Percentiles rank a stretch among this genome's conserved stretches.
These are phyloP conservation scores for Heliconius ismenius DNA, from an alignment of 2,888 invertebrate species.

Conservation along the genomic window DNA sequence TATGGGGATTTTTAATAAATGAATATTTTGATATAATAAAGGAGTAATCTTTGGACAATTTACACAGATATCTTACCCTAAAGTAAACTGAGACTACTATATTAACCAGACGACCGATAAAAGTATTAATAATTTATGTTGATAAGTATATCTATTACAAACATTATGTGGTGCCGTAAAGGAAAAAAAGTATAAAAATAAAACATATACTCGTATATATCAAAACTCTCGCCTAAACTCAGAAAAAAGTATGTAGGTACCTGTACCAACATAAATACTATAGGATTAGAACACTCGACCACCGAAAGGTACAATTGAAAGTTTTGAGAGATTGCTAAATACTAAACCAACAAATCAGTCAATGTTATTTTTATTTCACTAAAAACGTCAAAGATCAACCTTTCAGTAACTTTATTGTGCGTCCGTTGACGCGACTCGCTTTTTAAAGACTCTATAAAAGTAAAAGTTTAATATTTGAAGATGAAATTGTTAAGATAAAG, in stretches of 20 bases:
- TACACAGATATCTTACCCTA: background rate
- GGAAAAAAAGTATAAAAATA: background rate
- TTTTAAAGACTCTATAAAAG: slow-evolving; percentile 74
- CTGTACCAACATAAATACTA: too few relatives aligned
- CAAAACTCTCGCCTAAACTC: too few relatives aligned
- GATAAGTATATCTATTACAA: background rate
- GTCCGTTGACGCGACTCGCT: slow-evolving; percentile 69
- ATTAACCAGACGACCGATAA: background rate
- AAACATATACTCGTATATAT: too few relatives aligned
- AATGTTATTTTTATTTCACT: background rate
- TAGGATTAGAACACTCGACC: too few relatives aligned
- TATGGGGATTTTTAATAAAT: background rate
- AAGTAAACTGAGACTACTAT: background rate
- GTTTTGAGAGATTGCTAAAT: too few relatives aligned
- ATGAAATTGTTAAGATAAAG: slow-evolving; percentile 76
- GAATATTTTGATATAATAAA: background rate
- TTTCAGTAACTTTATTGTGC: slow-evolving; percentile 46
- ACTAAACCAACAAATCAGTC: background rate
- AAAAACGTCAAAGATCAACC: slow-evolving; percentile 36
- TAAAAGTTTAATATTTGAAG: slow-evolving; percentile 78
- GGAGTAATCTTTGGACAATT: background rate
- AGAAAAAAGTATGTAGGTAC: background rate
- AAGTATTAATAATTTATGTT: background rate
- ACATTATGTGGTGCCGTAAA: background rate
- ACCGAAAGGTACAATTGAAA: too few relatives aligned